phyloP scores from a whole-genome alignment of 2,113 vertebrate species.

The Actenoides hombroni region DNA sequence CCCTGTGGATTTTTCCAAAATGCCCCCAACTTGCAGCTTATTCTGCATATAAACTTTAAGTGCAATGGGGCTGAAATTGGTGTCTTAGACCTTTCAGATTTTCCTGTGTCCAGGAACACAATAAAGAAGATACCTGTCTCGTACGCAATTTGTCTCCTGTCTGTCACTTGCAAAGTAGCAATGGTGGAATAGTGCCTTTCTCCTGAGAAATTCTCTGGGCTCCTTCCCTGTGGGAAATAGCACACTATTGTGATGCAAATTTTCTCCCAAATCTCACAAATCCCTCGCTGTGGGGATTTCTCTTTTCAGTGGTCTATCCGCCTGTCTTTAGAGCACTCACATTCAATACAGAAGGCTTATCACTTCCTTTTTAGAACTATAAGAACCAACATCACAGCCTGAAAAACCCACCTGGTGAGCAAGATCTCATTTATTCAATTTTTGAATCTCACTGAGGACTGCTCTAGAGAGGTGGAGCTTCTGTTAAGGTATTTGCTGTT shows the following conservation, averaged over 20 bases:
- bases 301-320: constrained; percentile 39
- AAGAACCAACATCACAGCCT: constrained; percentile 54
- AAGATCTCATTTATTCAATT: not conserved
- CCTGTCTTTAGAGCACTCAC: constrained; percentile 45
- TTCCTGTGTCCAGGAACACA: not conserved
- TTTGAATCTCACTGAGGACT: constrained; percentile 37
- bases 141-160: not conserved
- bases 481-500: constrained; percentile 47
- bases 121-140: constrained; percentile 13
- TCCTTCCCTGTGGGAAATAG: constrained; percentile 39
- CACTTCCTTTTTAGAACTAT: constrained; percentile 56
- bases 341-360: constrained; percentile 58
- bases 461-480: constrained; percentile 15
- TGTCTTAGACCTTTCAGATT: constrained; percentile 1
- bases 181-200: constrained; percentile 6
- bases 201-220: constrained; percentile 25
- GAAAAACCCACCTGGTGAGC: constrained; percentile 52
- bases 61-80: not conserved
- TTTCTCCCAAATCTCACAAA: constrained; percentile 65
- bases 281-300: constrained; percentile 63
- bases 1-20: constrained; percentile 22
- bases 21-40: not conserved
- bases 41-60: not conserved
- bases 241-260: constrained; percentile 63
- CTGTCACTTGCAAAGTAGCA: constrained; percentile 28